Conservation (phyloP, 2,113 vertebrate genomes). For the Corythornis cristatus region DNA sequence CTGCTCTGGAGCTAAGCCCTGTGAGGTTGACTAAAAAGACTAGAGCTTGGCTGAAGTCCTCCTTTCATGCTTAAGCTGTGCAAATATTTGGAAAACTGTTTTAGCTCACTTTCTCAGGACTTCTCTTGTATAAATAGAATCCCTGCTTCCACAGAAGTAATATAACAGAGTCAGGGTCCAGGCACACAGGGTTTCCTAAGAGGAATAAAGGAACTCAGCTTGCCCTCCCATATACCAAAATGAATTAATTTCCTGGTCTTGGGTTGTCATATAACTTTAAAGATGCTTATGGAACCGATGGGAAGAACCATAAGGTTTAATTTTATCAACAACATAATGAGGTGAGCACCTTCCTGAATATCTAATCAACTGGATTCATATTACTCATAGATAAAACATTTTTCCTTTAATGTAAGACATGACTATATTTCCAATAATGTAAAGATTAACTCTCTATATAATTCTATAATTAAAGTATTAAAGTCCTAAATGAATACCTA, state of each 20-base stretch:
- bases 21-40: background rate
- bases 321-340: background rate
- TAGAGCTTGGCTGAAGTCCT: background rate
- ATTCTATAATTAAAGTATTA: background rate
- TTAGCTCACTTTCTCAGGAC: conserved; percentile 27
- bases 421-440: background rate
- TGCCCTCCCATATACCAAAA: background rate
- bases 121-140: background rate
- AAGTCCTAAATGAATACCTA: background rate
- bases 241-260: background rate
- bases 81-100: conserved; percentile 26
- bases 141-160: background rate
- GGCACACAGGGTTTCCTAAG: background rate
- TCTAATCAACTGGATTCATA: background rate
- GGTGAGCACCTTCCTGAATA: background rate
- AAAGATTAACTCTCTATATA: background rate
- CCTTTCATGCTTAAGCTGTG: background rate
- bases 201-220: background rate
- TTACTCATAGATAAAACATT: background rate
- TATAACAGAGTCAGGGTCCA: background rate
- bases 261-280: background rate
- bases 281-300: rapidly evolving
- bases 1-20: background rate
- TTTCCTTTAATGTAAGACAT: background rate
- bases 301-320: background rate